These are phyloP conservation scores for Xiphorhynchus erythropygius DNA, from an alignment of 2,797 vertebrate genomes.

Conservation along the genomic window DNA sequence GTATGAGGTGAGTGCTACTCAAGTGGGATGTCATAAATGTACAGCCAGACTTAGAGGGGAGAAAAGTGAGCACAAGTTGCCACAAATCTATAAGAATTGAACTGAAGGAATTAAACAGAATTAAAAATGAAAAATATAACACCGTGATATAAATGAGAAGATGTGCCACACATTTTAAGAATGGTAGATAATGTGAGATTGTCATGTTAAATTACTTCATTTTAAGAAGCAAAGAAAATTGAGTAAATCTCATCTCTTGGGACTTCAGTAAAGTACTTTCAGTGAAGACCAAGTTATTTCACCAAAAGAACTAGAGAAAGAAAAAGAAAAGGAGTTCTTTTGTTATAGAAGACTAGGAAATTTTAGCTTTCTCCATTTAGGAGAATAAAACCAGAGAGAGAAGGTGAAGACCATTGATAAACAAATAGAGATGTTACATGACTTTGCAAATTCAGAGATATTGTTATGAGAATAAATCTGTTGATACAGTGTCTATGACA, in stretches of 20 bases:
- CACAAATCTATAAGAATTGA: background rate
- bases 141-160: background rate
- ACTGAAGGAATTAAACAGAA: background rate
- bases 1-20: background rate
- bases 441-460: background rate
- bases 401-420: background rate
- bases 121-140: background rate
- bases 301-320: background rate
- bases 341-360: background rate
- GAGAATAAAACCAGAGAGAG: background rate
- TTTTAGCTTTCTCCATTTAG: background rate
- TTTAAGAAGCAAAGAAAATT: conserved; percentile 1
- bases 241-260: background rate
- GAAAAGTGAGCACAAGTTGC: background rate
- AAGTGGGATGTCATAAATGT: background rate
- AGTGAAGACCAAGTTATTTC: background rate
- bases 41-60: background rate
- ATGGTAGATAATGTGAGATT: background rate
- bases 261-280: background rate
- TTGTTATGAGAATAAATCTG: background rate
- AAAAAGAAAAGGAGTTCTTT: background rate
- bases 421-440: background rate
- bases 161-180: background rate
- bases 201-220: background rate
- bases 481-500: background rate